Percentiles rank a stretch among this genome's conserved stretches.
Evolutionary conservation across 2,888 invertebrate species (phyloP).

Genomic region (Caenorhabditis sp.): DNA sequence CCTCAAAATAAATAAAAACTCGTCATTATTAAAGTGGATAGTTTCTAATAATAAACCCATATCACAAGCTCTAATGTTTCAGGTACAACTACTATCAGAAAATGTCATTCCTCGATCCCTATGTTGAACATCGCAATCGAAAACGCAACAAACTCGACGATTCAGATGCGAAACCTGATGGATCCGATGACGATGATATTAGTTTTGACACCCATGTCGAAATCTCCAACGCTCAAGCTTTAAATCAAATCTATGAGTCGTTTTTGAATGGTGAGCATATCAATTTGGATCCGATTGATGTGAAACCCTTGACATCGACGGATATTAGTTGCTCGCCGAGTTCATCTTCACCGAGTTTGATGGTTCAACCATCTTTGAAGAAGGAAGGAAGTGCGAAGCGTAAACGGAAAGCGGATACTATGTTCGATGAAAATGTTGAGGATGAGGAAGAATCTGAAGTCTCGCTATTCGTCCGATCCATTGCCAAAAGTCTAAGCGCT

Average conservation of each 20-base stretch:
- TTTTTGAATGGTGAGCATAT: neutral
- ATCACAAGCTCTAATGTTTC: too few species aligned
- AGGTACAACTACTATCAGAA: conserved; percentile 46
- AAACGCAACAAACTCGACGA: conserved; percentile 19
- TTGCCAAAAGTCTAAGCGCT: conserved; percentile 30
- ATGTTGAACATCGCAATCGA: conserved; percentile 48
- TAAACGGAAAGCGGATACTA: neutral
- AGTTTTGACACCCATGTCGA: neutral
- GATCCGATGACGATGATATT: conserved; percentile 18
- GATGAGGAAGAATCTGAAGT: conserved; percentile 13
- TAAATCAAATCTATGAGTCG: neutral
- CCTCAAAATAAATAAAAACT: too few species aligned
- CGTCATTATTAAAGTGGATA: too few species aligned
- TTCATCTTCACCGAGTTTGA: conserved; percentile 8
- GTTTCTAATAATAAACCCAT: too few species aligned
- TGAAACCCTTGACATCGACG: too few species aligned
- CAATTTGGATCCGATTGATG: neutral
- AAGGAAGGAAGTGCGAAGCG: neutral
- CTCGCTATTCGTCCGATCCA: conserved; percentile 39
- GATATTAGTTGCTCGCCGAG: conserved; percentile 9
- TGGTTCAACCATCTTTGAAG: conserved; percentile 1
- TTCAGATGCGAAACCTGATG: neutral
- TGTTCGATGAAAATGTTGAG: neutral
- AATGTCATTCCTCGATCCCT: conserved; percentile 52
- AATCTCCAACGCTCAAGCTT: neutral